A percentile compares a stretch with the other conserved stretches of the same genome.
phyloP scores from a whole-genome alignment of 1,140 invertebrate genomes.

The Cataglyphis hispanica region DNA sequence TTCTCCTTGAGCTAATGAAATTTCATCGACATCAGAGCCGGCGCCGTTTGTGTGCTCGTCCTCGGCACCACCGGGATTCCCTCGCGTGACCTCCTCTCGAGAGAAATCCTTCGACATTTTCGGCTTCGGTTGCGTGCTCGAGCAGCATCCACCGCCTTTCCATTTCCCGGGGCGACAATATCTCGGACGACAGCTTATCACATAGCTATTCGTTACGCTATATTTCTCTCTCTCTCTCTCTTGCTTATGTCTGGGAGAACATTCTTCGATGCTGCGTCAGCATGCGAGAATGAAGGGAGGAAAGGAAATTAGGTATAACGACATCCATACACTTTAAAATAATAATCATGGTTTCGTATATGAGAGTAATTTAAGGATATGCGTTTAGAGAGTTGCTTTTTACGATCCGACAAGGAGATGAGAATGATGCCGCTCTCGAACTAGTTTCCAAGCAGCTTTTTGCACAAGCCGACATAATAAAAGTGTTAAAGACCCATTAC shows the following conservation, averaged over 20 bases:
- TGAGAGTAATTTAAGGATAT: neutral
- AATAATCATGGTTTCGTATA: neutral
- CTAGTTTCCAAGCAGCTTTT: neutral
- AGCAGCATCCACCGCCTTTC: conserved; percentile 30
- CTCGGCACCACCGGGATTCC: conserved; percentile 35
- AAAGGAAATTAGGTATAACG: neutral
- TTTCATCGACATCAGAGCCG: conserved; percentile 54
- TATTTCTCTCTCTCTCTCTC: neutral
- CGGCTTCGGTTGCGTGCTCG: conserved; percentile 30
- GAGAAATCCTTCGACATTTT: conserved; percentile 35
- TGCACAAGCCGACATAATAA: too few relatives aligned
- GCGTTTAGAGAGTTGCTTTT: neutral
- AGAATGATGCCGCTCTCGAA: neutral
- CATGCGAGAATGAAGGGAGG: neutral
- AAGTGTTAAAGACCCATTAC: neutral
- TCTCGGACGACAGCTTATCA: conserved; percentile 25
- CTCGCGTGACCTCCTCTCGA: conserved; percentile 16
- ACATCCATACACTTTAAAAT: neutral
- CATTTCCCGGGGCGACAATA: conserved; percentile 34
- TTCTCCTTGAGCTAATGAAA: conserved; percentile 67
- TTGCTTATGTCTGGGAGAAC: neutral
- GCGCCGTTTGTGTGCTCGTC: conserved; percentile 31
- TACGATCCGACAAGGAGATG: neutral
- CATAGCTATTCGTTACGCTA: conserved; percentile 24
- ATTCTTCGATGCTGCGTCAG: conserved; percentile 4